phyloP scores from a whole-genome alignment of 2,113 vertebrate genomes.

The Sciurus niger region DNA sequence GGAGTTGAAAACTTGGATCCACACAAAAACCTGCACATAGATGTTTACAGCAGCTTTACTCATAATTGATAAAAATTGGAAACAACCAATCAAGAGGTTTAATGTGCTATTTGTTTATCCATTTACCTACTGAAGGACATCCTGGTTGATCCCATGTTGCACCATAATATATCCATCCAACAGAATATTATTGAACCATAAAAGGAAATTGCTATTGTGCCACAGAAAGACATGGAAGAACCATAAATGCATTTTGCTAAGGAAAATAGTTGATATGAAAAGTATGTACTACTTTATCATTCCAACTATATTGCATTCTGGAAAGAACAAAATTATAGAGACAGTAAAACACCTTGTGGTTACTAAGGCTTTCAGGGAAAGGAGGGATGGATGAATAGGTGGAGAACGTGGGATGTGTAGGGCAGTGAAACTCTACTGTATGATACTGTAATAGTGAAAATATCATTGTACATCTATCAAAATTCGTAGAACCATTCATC shows the following conservation, averaged over 20 bases:
- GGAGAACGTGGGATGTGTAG: background rate
- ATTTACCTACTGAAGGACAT: background rate
- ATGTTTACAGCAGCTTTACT: background rate
- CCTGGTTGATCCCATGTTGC: background rate
- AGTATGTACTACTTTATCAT: background rate
- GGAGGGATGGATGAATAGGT: background rate
- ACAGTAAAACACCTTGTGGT: background rate
- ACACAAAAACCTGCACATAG: background rate
- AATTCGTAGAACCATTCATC: background rate
- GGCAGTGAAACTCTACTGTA: background rate
- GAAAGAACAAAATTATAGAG: background rate
- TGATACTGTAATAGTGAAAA: background rate
- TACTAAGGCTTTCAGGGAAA: accelerated
- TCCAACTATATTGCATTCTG: background rate
- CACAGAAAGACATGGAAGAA: background rate
- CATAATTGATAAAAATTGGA: background rate
- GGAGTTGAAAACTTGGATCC: background rate
- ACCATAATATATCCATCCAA: background rate
- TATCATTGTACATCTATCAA: background rate
- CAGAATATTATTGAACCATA: background rate
- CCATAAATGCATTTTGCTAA: background rate
- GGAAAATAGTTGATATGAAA: background rate
- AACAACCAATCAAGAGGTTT: background rate
- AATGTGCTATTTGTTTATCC: background rate
- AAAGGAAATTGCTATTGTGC: background rate